Base-by-base conservation (phyloP, 2,797 vertebrate genomes). In the Linurgus olivaceus region DNA sequence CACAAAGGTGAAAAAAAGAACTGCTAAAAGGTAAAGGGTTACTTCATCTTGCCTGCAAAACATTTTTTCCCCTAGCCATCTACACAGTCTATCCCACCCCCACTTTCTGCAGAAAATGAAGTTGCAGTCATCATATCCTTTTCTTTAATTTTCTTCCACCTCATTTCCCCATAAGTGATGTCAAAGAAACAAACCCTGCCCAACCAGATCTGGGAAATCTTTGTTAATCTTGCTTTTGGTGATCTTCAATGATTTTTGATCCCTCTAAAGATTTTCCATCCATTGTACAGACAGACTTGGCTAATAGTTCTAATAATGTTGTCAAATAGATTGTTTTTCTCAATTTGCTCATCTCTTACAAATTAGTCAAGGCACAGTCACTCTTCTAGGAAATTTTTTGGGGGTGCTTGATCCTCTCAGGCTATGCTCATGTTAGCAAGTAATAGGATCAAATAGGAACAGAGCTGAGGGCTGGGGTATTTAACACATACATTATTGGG, bases 121-220 rank as follows among this genome's bases (percentile, higher is more conserved):
- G 18, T 24, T 52, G 12, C 15, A 21, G 25, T 33, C 4, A 40
- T 66, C 0, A 0, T 33, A 6, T 5, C 20, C 5, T 20, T 61
- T 66, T 70, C 47, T 50, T 78, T 42, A 2, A 62, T 54, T 70
- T 74, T 58, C 29, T 78, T 26, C 35, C 4, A 10, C 6, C 3
- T n/a, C 5, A 3, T 4, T 7, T 58, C 16, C 7, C 29, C 5
- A 26, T 38, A 85, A 66, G 37, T 18, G 12, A 35, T 42, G 26
- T 2, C 28, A 45, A 17, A 71, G 35, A 10, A 87, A 42, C 8
- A 24, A 23, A 4, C 10, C 13, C 6, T 28, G 7, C 6, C 10
- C 4, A 14, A 17, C 3, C 4, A 20, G 40, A 33, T 45, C 26
- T 47, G n/a, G 8, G 18, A 86, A 78, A 67, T 61, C 7, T 61